Conservation (phyloP, 2,888 invertebrate genomes). For the Tenthredo distinguenda region DNA sequence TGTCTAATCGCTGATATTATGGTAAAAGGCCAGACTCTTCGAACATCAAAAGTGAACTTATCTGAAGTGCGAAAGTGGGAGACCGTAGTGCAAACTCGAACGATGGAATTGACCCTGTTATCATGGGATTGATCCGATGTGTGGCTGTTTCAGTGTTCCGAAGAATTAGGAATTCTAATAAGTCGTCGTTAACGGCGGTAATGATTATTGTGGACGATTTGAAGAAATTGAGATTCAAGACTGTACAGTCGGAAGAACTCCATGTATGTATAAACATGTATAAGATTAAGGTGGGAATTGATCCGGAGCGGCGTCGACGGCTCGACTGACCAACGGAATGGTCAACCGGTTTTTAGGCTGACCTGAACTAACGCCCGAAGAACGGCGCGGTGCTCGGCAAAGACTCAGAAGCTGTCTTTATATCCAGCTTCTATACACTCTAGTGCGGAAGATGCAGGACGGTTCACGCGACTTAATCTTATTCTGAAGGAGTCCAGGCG, state of each 20-base stretch:
- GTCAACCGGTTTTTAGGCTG: conserved; percentile 59
- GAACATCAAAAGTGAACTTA: background rate
- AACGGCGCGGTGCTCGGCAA: conserved; percentile 22
- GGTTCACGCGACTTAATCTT: conserved; percentile 13
- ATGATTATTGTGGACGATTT: background rate
- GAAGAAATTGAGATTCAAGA: conserved; percentile 10
- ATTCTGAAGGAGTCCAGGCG: background rate
- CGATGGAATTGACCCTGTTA: too few species aligned
- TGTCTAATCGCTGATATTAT: background rate
- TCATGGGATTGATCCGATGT: background rate
- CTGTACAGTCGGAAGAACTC: conserved; percentile 7
- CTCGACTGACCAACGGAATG: conserved; percentile 53
- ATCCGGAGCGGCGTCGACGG: conserved; percentile 43
- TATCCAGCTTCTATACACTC: conserved; percentile 7
- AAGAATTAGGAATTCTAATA: background rate
- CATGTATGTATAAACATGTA: background rate
- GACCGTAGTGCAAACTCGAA: background rate
- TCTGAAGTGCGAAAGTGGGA: background rate
- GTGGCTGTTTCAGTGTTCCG: background rate
- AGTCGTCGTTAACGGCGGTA: background rate
- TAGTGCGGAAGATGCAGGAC: conserved; percentile 6
- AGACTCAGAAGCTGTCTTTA: conserved; percentile 34
- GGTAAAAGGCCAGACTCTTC: background rate
- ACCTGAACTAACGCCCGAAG: conserved; percentile 55
- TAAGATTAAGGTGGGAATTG: conserved; percentile 45